Conservation (phyloP, 2,113 vertebrate species). For the Naja naja region DNA sequence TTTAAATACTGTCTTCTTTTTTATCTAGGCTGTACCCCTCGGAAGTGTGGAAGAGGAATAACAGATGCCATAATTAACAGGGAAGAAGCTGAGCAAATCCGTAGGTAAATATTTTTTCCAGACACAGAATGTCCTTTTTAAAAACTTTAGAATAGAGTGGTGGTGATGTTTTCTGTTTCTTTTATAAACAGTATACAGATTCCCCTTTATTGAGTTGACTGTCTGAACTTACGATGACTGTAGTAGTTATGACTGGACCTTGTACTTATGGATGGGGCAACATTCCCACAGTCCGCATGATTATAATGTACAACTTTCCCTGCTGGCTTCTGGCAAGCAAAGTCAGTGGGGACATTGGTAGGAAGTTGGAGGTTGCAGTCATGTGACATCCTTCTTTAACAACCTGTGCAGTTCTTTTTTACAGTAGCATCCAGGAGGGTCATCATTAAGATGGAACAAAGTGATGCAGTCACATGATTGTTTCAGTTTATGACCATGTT, state of each 20-base stretch:
- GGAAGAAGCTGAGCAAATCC: conserved; percentile 79
- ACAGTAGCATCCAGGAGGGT: not conserved
- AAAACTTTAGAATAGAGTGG: not conserved
- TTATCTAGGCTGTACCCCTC: conserved; percentile 87
- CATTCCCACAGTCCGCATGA: not conserved
- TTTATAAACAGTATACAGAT: not conserved
- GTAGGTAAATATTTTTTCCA: conserved; percentile 63
- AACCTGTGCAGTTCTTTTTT: not conserved
- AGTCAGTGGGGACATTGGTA: not conserved
- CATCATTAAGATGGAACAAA: not conserved
- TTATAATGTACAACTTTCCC: not conserved
- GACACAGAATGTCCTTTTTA: not conserved
- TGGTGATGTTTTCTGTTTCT: not conserved
- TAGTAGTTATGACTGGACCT: not conserved
- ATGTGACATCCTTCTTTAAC: not conserved
- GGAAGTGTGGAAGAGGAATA: conserved; percentile 86
- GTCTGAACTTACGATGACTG: not conserved
- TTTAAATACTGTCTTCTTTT: not conserved
- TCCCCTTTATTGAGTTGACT: not conserved
- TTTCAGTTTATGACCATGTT: not conserved
- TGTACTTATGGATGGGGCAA: not conserved
- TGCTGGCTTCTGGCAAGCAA: not conserved
- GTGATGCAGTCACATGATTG: not conserved
- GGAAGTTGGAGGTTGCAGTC: not conserved
- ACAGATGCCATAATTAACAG: conserved; percentile 79